phyloP scores from a whole-genome alignment of 2,797 vertebrate species.

The Pseudochirops cupreus region DNA sequence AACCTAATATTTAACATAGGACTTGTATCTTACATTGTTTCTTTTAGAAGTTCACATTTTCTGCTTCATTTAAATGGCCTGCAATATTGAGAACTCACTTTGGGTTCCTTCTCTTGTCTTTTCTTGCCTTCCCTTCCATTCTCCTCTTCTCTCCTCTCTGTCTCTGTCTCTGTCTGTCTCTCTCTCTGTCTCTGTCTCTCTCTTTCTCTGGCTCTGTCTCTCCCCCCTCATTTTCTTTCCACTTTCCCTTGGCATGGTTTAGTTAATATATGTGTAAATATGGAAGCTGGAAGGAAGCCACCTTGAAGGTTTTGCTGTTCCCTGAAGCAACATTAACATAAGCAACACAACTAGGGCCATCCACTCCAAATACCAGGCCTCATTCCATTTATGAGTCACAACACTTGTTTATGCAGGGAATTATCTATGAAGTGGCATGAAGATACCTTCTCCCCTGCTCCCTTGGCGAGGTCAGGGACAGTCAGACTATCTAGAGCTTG shows the following conservation, averaged over 20 bases:
- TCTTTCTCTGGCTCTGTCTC: background rate
- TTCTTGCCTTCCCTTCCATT: too few relatives aligned
- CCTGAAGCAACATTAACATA: background rate
- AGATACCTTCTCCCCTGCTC: background rate
- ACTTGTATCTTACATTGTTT: background rate
- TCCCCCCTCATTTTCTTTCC: background rate
- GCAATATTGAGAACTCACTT: background rate
- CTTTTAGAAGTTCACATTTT: background rate
- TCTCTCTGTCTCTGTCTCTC: too few relatives aligned
- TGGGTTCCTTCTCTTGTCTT: background rate
- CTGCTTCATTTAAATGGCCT: background rate
- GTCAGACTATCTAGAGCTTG: background rate
- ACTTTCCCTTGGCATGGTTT: background rate
- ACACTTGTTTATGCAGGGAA: background rate
- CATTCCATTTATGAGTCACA: background rate
- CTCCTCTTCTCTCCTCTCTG: too few relatives aligned
- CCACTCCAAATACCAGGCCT: background rate
- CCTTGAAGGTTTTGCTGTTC: background rate
- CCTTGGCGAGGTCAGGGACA: background rate
- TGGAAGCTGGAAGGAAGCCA: background rate
- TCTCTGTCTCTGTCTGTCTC: too few relatives aligned
- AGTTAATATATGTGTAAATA: background rate
- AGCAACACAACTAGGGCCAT: background rate
- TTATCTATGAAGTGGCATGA: constrained; percentile 25
- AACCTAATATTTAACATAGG: background rate